Evolutionary conservation across 2,888 invertebrate species (phyloP).

Genomic region (Drosophila recens): DNA sequence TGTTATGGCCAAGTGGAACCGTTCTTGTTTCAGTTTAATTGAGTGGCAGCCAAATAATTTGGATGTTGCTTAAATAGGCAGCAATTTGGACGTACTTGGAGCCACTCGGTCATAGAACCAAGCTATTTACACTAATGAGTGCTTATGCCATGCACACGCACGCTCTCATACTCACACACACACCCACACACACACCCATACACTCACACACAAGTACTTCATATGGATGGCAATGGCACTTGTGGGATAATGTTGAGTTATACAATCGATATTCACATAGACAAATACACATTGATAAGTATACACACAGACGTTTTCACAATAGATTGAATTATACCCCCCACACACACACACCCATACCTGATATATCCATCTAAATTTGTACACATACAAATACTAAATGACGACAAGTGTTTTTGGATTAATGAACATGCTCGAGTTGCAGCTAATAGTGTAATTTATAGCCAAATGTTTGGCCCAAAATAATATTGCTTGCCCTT

Average conservation of each 20-base stretch:
- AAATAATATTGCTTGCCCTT: conserved; percentile 10
- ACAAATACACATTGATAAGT: conserved; percentile 27
- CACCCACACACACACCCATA: neutral
- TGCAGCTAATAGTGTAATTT: conserved; percentile 46
- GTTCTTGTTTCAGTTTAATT: conserved; percentile 36
- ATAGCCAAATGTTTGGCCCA: conserved; percentile 29
- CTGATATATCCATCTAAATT: neutral
- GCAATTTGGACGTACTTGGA: conserved; percentile 47
- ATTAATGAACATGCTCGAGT: conserved; percentile 54
- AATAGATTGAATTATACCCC: conserved; percentile 35
- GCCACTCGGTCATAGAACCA: conserved; percentile 25
- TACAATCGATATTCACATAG: conserved; percentile 62
- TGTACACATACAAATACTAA: conserved; percentile 29
- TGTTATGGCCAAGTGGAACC: conserved; percentile 6
- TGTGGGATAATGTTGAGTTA: conserved; percentile 61
- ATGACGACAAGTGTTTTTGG: conserved; percentile 69
- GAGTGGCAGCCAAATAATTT: conserved; percentile 45
- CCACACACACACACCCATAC: conserved; percentile 5
- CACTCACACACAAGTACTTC: conserved; percentile 12
- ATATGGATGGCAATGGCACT: conserved; percentile 54
- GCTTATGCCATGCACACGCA: conserved; percentile 35
- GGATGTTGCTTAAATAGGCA: conserved; percentile 36
- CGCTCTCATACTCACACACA: conserved; percentile 6
- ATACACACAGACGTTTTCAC: conserved; percentile 24
- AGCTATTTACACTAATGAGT: conserved; percentile 58